Conservation (phyloP, 2,888 invertebrate genomes). For the Melitaea athalia region DNA sequence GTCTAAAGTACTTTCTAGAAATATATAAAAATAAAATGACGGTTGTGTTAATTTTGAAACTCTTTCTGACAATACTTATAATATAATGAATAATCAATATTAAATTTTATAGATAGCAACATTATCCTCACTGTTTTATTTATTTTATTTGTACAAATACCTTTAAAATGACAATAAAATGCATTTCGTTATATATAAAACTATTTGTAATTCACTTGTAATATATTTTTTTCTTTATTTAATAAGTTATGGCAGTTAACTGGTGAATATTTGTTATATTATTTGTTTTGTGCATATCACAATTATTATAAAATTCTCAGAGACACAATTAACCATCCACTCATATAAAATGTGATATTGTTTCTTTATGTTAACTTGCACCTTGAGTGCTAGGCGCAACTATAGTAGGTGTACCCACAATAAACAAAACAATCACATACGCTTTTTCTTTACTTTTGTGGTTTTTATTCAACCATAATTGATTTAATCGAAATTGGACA, state of each 20-base stretch:
- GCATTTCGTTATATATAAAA: constrained; percentile 1
- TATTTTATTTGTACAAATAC: not conserved
- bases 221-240: not conserved
- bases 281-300: constrained; percentile 1
- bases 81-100: not conserved
- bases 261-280: not conserved
- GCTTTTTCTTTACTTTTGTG: no score
- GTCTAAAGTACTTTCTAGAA: not conserved
- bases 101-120: constrained; percentile 3
- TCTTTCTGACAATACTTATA: no score
- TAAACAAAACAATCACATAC: no score
- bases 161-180: not conserved
- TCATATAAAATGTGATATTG: no score
- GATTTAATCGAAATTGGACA: no score
- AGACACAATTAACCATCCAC: no score
- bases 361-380: no score
- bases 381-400: no score
- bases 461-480: no score
- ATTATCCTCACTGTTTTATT: not conserved
- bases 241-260: constrained; percentile 9
- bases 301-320: not conserved
- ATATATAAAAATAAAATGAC: not conserved
- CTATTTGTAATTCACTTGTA: constrained; percentile 1
- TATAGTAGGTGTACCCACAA: no score
- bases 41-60: no score